Base-by-base conservation (phyloP, 2,113 vertebrate genomes). In the Meleagris gallopavo region DNA sequence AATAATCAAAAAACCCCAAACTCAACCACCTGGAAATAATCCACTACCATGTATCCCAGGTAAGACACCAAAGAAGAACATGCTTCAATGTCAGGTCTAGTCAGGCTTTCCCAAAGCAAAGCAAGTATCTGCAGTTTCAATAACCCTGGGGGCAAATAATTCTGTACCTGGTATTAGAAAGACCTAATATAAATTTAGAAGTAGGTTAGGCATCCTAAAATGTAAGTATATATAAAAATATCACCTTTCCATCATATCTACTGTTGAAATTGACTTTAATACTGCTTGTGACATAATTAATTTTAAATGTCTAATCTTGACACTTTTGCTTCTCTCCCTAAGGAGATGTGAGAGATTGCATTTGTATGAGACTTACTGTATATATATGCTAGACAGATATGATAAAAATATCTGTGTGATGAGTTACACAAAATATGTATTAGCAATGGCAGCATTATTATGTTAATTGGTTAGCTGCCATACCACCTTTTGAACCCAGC, bases 181-280 rank as follows among this genome's bases (percentile, higher is more conserved):
- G 70, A 61, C 65, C 20, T 57, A 74, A 61, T 0, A 32, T 61
- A 86, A 61, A 72, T 86, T 86, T 66, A 78, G 70, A 95, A 97
- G 66, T 74, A 77, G 72, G 89, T 81, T 82, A 93, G 17, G 30
- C 38, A 91, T 66, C 50, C 75, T 70, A 41, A 95, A 92, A 70
- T 82, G 48, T 7, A 52, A 78, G 20, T 25, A 66, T 32, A 48
- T 77, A 66, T 19, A 86, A 83, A 89, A 89, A 74, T 80, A 90
- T 17, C 50, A 90, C 29, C 52, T 83, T 67, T 83, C n/a, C 57
- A 40, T 88, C 46, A 58, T 17, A 45, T 50, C 60, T 0, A 2
- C 66, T 43, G 55, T 3, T 88, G 78, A 93, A 91, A 83, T 16
- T n/a, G 41, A 52, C 30, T 79, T 13, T 6, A 76, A 86, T 54